Evolutionary conservation across 2,888 invertebrate genomes (phyloP).

Genomic region (Machimus rusticus): DNA sequence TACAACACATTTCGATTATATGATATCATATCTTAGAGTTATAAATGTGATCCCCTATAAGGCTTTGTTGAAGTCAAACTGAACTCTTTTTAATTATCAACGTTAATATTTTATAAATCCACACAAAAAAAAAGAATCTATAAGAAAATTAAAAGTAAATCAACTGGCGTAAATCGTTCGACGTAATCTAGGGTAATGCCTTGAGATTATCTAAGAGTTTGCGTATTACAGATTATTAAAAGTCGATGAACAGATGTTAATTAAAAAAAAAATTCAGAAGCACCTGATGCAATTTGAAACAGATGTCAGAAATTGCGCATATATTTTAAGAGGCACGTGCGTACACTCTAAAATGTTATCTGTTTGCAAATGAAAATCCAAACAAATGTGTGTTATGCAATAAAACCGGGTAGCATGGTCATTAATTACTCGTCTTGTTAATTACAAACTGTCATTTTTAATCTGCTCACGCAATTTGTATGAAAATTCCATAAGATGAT

Average conservation of each 20-base stretch:
- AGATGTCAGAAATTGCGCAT: neutral
- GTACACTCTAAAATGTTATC: neutral
- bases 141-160: too few relatives aligned
- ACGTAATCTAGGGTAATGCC: neutral
- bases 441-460: neutral
- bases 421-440: neutral
- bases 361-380: neutral
- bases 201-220: neutral
- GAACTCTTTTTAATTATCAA: too few relatives aligned
- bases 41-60: too few relatives aligned
- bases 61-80: too few relatives aligned
- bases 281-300: neutral
- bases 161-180: too few relatives aligned
- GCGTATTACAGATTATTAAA: neutral
- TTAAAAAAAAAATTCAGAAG: neutral
- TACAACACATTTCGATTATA: too few relatives aligned
- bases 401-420: neutral
- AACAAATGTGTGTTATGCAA: neutral
- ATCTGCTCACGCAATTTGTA: neutral
- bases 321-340: neutral
- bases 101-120: too few relatives aligned
- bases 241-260: neutral
- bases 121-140: too few relatives aligned
- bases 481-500: neutral
- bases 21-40: too few relatives aligned